Conservation (phyloP, 2,888 invertebrate genomes). For the Machimus atricapillus region DNA sequence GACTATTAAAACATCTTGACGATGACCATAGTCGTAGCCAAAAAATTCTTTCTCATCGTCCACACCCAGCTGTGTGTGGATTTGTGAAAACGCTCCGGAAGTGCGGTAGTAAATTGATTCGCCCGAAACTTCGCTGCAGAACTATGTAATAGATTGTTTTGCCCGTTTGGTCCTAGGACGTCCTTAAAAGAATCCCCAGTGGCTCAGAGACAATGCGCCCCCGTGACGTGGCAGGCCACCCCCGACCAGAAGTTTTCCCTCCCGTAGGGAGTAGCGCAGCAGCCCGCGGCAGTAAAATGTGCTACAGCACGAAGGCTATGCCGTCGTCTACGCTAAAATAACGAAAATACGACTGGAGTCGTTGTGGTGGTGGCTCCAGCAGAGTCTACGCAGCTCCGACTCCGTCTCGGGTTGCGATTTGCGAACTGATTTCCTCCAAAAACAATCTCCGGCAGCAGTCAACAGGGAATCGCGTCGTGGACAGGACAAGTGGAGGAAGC, state of each 20-base stretch:
- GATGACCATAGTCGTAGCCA: not conserved
- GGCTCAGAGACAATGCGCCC: not conserved
- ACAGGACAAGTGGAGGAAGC: not conserved
- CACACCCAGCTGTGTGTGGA: not conserved
- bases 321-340: not conserved
- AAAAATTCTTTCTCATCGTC: not conserved
- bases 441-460: slow-evolving; percentile 24
- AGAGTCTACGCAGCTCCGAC: slow-evolving; percentile 27
- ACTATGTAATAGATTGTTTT: not conserved
- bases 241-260: not conserved
- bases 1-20: not conserved
- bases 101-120: not conserved
- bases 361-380: slow-evolving; percentile 26
- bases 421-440: slow-evolving; percentile 25
- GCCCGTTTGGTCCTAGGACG: not conserved
- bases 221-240: not conserved
- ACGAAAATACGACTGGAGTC: not conserved
- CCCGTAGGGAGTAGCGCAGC: not conserved
- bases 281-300: not conserved
- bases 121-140: not conserved
- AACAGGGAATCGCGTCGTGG: slow-evolving; percentile 19
- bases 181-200: not conserved
- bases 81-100: not conserved
- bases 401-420: slow-evolving; percentile 1
- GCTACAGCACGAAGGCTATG: not conserved